Conservation (phyloP, 2,888 invertebrate genomes). For the Spodoptera littoralis region DNA sequence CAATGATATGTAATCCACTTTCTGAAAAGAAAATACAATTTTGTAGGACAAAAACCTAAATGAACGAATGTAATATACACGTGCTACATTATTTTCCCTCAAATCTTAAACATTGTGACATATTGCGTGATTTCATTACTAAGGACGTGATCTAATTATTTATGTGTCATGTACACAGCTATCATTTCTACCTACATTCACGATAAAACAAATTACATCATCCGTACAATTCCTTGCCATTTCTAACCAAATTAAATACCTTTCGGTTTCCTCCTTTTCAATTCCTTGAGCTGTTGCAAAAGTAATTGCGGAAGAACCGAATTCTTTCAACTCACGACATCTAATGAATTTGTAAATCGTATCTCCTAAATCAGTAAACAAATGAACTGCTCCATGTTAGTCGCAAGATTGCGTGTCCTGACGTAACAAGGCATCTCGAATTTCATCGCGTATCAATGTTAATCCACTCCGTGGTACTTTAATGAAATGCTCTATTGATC, state of each 20-base stretch:
- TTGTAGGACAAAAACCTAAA: too few relatives aligned
- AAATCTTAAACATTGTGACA: not conserved
- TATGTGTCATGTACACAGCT: constrained; percentile 57
- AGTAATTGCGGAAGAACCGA: constrained; percentile 32
- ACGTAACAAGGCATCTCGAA: constrained; percentile 48
- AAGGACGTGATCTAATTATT: constrained; percentile 70
- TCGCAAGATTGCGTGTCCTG: constrained; percentile 37
- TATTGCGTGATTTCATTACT: constrained; percentile 27
- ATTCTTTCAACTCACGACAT: constrained; percentile 46
- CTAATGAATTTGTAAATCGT: constrained; percentile 26
- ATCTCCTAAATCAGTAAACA: constrained; percentile 30
- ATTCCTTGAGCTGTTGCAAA: constrained; percentile 36
- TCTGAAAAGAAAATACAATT: too few relatives aligned
- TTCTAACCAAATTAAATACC: constrained; percentile 8
- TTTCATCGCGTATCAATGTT: constrained; percentile 60
- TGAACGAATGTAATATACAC: too few relatives aligned
- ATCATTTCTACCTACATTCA: constrained; percentile 19
- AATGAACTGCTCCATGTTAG: constrained; percentile 28
- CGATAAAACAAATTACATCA: constrained; percentile 40
- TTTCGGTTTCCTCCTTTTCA: constrained; percentile 39
- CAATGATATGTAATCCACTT: too few relatives aligned
- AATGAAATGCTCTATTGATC: constrained; percentile 64
- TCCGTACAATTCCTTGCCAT: constrained; percentile 6
- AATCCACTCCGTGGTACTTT: constrained; percentile 49
- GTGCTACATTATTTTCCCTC: too few relatives aligned